phyloP scores from a whole-genome alignment of 2,888 invertebrate species.

The Disparrhopalites patrizii region DNA sequence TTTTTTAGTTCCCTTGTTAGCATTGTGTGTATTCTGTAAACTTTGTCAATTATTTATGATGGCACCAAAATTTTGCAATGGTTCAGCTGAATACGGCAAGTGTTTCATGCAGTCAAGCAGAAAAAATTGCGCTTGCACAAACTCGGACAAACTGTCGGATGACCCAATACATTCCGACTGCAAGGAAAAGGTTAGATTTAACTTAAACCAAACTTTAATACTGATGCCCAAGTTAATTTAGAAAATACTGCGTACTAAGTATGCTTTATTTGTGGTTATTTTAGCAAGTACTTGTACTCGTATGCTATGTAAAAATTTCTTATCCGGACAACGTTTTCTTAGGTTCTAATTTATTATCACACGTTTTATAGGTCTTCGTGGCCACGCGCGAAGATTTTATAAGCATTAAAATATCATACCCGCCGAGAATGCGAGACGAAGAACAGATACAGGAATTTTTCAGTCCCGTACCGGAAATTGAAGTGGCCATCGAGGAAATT shows the following conservation, averaged over 20 bases:
- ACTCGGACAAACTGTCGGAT: constrained; percentile 31
- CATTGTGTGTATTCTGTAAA: no score
- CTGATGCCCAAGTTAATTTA: no score
- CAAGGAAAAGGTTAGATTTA: constrained; percentile 38
- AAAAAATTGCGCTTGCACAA: constrained; percentile 32
- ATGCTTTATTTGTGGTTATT: no score
- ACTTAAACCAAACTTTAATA: no score
- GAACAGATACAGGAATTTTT: constrained; percentile 32
- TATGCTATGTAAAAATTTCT: no score
- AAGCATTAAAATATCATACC: constrained; percentile 2
- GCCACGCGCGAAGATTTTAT: constrained; percentile 26
- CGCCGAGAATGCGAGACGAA: constrained; percentile 31
- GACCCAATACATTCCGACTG: constrained; percentile 38
- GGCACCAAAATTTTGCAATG: background rate
- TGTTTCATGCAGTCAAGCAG: constrained; percentile 20
- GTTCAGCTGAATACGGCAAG: constrained; percentile 26
- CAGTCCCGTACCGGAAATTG: constrained; percentile 19
- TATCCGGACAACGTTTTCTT: background rate
- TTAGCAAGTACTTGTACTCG: no score
- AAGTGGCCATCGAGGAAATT: constrained; percentile 36
- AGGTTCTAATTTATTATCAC: no score
- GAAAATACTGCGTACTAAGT: no score
- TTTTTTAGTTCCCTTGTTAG: no score
- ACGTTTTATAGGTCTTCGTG: constrained; percentile 25
- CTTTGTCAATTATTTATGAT: no score